Evolutionary conservation across 2,797 vertebrate genomes (phyloP).

Genomic region (Balearica regulorum): DNA sequence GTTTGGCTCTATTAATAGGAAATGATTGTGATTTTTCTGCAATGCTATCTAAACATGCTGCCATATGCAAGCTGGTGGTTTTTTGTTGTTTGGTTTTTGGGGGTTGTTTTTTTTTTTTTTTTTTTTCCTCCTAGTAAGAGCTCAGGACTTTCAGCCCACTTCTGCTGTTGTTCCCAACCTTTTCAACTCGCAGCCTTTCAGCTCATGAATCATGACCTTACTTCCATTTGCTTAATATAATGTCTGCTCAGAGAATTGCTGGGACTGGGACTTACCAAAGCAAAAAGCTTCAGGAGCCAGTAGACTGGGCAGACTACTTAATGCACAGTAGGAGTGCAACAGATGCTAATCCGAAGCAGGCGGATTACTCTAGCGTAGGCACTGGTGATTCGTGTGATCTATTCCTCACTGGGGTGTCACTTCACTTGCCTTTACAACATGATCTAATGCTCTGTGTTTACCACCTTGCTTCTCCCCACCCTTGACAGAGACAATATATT

Average conservation of each 20-base stretch:
- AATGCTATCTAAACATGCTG: neutral
- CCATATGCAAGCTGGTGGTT: neutral
- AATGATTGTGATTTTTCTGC: neutral
- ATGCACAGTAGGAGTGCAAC: neutral
- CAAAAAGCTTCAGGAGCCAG: neutral
- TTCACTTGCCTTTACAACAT: neutral
- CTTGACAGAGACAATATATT: neutral
- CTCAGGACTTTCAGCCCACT: neutral
- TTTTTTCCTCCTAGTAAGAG: neutral
- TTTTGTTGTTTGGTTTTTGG: no score
- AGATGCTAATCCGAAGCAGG: neutral
- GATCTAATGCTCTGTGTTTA: neutral
- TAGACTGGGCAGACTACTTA: neutral
- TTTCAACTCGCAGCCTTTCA: neutral
- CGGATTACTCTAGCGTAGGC: neutral
- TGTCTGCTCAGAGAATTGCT: neutral
- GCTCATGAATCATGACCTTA: neutral
- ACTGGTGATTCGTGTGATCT: neutral
- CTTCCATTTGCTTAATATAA: neutral
- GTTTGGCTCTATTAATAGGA: neutral
- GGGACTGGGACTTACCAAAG: neutral
- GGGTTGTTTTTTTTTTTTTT: neutral
- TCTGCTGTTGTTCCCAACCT: neutral
- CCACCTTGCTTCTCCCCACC: neutral
- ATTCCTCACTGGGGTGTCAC: neutral